A percentile compares a stretch with the other conserved stretches of the same genome.
Evolutionary conservation across 2,888 invertebrate genomes (phyloP).

Genomic region (Epistrophe grossulariae): DNA sequence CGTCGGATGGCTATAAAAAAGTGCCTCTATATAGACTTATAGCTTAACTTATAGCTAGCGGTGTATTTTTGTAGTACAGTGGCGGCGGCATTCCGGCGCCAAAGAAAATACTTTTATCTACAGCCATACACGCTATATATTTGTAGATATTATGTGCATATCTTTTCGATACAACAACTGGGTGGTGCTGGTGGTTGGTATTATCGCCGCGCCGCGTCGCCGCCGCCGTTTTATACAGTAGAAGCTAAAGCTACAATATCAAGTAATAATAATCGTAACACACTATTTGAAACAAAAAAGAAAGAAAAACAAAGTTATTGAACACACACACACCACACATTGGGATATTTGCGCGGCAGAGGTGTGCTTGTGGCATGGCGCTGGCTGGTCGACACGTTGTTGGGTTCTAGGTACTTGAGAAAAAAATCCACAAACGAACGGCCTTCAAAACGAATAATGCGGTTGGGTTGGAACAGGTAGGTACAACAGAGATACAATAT

Average conservation of each 20-base stretch:
- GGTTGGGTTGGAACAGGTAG: slow-evolving; percentile 58
- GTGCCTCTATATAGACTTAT: slow-evolving; percentile 41
- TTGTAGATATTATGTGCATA: slow-evolving; percentile 39
- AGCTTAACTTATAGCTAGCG: slow-evolving; percentile 34
- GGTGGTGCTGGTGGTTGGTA: slow-evolving; percentile 37
- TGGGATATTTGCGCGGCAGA: slow-evolving; percentile 11
- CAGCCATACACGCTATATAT: slow-evolving; percentile 39
- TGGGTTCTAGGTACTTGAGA: slow-evolving; percentile 39
- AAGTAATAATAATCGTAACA: slow-evolving; percentile 58
- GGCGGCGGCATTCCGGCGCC: slow-evolving; percentile 74
- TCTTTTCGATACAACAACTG: slow-evolving; percentile 45
- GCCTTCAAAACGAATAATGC: slow-evolving; percentile 71
- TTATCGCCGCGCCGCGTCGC: slow-evolving; percentile 27
- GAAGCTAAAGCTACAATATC: slow-evolving; percentile 51
- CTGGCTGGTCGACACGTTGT: slow-evolving; percentile 30
- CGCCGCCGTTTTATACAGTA: neutral
- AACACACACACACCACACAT: slow-evolving; percentile 17
- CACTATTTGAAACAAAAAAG: slow-evolving; percentile 48
- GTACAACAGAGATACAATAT: slow-evolving; percentile 2
- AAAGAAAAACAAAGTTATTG: slow-evolving; percentile 42
- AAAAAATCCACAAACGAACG: slow-evolving; percentile 63
- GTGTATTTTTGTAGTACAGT: slow-evolving; percentile 63
- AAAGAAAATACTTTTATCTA: slow-evolving; percentile 72
- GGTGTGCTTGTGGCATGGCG: slow-evolving; percentile 23
- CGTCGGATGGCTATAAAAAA: slow-evolving; percentile 42